Evolutionary conservation across 2,113 vertebrate genomes (phyloP), one percentile per base, ranked within the genome.

Genomic region (Speoplatyrhinus poulsoni): DNA sequence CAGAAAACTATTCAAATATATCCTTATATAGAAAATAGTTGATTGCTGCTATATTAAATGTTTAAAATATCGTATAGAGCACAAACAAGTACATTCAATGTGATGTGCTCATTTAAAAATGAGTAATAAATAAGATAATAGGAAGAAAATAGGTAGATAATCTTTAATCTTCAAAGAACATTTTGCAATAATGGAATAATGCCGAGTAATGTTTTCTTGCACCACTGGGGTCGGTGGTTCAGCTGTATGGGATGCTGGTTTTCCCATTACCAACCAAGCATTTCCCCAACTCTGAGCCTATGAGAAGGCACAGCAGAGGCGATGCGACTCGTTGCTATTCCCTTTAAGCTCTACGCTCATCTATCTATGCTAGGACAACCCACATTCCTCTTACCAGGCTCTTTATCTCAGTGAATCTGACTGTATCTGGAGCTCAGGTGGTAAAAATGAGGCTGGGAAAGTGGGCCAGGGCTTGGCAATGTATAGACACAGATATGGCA

Each of bases 391-490:
- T 82, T 69, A 75, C 65, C 77, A 88, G 78, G 70, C 71, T 56
- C 47, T 57, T 81, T 78, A 83, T 85, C 87, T 66, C 76, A 79
- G 75, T 78, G 73, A 85, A 86, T 76, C 77, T 73, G 76, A 82
- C 80, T 85, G 80, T 79, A 90, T 88, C 78, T 88, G 83, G 88
- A 90, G 85, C 88, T 88, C 86, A 90, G 88, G 84, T 88, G 85
- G 79, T 83, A 79, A 81, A 26, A 89, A 87, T 74, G 84, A 87
- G 87, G 88, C 84, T 87, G 85, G 78, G 74, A 85, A 91, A 91
- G 86, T 90, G 85, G 90, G 88, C 85, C 88, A 86, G 68, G 77
- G 83, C 82, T 85, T 82, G 81, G 75, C 82, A 76, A 77, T 46
- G 70, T 65, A 83, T 78, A 75, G 64, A 36, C 81, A 76, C 0